phyloP scores from a whole-genome alignment of 1,140 invertebrate genomes.

The Magallana angulata region DNA sequence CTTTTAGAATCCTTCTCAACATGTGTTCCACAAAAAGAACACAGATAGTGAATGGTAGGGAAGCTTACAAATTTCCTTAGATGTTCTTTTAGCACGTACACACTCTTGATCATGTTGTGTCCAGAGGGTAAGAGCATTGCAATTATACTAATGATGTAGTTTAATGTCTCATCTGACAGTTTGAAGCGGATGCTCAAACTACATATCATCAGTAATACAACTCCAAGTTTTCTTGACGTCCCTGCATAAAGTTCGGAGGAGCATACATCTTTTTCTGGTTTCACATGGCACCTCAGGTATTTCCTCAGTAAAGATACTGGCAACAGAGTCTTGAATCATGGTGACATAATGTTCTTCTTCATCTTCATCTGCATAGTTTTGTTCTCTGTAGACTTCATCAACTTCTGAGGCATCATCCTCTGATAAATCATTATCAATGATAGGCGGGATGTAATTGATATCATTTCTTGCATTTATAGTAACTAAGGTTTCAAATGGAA shows the following conservation, averaged over 20 bases:
- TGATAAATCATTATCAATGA: too few species aligned
- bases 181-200: not conserved
- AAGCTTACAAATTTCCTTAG: slow-evolving; percentile 37
- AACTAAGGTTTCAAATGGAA: too few species aligned
- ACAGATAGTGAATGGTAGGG: slow-evolving; percentile 40
- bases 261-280: too few species aligned
- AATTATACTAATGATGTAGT: slow-evolving; percentile 18
- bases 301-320: too few species aligned
- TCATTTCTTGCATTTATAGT: too few species aligned
- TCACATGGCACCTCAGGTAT: too few species aligned
- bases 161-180: slow-evolving; percentile 25
- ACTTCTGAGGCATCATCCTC: too few species aligned
- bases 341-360: too few species aligned
- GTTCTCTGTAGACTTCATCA: too few species aligned
- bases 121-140: slow-evolving; percentile 37
- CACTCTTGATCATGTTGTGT: slow-evolving; percentile 39
- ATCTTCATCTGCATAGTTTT: too few species aligned
- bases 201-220: not conserved
- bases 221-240: not conserved
- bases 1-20: not conserved
- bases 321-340: too few species aligned
- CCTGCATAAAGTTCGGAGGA: not conserved
- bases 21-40: slow-evolving; percentile 44
- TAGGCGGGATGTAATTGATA: too few species aligned
- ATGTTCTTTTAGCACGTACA: slow-evolving; percentile 28